Percentiles rank a stretch among this genome's conserved stretches.
These are phyloP conservation scores for Coracias cyanogaster DNA, from an alignment of 2,797 vertebrate genomes.

Conservation along the genomic window DNA sequence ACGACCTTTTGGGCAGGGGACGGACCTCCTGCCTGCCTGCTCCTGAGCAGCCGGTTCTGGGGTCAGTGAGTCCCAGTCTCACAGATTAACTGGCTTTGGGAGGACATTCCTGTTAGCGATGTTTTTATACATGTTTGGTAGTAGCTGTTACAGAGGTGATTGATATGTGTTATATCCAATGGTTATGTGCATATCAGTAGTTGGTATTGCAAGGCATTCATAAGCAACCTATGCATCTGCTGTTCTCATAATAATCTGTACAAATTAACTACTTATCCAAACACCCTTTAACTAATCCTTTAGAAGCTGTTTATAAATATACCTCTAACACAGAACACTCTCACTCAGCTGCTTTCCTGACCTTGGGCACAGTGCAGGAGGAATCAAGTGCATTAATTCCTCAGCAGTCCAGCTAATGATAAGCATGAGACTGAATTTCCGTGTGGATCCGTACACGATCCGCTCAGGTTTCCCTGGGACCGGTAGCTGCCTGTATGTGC, in stretches of 20 bases:
- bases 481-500: neutral
- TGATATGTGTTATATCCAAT: neutral
- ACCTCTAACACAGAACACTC: neutral
- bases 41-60: neutral
- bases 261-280: conserved; percentile 21
- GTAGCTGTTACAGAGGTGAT: neutral
- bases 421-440: neutral
- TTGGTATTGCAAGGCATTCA: neutral
- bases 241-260: neutral
- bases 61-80: neutral
- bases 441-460: rapidly evolving
- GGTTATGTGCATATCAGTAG: neutral
- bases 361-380: neutral
- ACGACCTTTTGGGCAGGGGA: neutral
- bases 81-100: neutral
- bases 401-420: neutral
- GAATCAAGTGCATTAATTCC: neutral
- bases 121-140: neutral
- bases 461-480: neutral
- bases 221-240: neutral
- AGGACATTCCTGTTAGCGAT: neutral
- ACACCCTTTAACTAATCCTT: neutral
- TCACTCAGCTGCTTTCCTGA: conserved; percentile 13
- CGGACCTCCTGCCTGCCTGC: neutral
- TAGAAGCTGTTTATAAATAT: neutral